Percentiles rank a stretch among this genome's conserved stretches.
Evolutionary conservation across 2,888 invertebrate genomes (phyloP).

Genomic region (Heliconius hortense): DNA sequence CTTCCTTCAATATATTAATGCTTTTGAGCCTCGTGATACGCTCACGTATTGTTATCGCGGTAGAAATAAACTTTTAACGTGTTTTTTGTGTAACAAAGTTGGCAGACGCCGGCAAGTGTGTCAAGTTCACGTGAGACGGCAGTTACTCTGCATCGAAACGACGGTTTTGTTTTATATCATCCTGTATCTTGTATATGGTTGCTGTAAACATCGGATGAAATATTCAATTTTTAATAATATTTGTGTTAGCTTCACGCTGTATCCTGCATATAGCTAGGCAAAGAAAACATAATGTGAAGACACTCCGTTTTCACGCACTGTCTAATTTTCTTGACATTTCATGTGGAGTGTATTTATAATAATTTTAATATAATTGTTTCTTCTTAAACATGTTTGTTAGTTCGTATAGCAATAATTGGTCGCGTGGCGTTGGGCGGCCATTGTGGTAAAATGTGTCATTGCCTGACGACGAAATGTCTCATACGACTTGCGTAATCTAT

Average conservation of each 20-base stretch:
- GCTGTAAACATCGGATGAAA: no score
- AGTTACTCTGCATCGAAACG: slow-evolving; percentile 17
- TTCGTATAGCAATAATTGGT: background rate
- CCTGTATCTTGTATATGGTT: no score
- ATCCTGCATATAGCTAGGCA: no score
- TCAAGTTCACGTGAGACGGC: slow-evolving; percentile 46
- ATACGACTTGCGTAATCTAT: slow-evolving; percentile 9
- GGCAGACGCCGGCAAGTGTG: slow-evolving; percentile 44
- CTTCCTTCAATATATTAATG: background rate
- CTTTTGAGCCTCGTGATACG: background rate
- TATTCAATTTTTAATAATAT: no score
- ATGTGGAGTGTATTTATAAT: no score
- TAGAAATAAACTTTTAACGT: slow-evolving; percentile 31
- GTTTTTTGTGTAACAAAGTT: slow-evolving; percentile 33
- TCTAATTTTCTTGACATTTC: no score
- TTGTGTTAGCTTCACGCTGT: no score
- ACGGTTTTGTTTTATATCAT: background rate
- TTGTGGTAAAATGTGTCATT: background rate
- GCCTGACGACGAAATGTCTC: background rate
- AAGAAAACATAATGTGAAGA: no score
- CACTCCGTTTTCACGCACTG: no score
- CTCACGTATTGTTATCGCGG: slow-evolving; percentile 19
- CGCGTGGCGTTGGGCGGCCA: background rate
- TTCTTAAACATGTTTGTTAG: background rate
- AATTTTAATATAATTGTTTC: no score